phyloP scores from a whole-genome alignment of 1,140 invertebrate species.

The Drosophila tristis region DNA sequence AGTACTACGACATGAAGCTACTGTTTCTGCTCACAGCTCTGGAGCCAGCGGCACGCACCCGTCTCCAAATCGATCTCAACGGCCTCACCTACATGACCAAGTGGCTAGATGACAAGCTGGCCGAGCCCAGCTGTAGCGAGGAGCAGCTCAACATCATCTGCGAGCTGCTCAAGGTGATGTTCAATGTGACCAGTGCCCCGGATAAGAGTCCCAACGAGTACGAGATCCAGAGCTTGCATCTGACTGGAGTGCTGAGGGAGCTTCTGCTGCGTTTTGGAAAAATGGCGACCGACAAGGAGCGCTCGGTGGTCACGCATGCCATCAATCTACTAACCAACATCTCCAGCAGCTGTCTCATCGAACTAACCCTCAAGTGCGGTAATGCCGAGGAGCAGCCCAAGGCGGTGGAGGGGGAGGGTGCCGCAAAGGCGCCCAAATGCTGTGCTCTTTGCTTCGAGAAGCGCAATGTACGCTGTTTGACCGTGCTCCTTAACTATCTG shows the following conservation, averaged over 20 bases:
- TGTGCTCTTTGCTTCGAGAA: conserved; percentile 85
- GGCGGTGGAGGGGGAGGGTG: conserved; percentile 1
- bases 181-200: conserved; percentile 91
- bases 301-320: conserved; percentile 90
- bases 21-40: conserved; percentile 95
- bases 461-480: conserved; percentile 89
- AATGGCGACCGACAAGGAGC: conserved; percentile 86
- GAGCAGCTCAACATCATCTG: conserved; percentile 89
- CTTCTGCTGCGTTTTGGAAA: conserved; percentile 88
- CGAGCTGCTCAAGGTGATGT: conserved; percentile 95
- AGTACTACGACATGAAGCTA: conserved; percentile 94
- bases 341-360: conserved; percentile 82
- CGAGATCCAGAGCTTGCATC: conserved; percentile 89
- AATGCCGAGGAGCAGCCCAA: conserved; percentile 31
- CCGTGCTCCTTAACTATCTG: conserved; percentile 88
- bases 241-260: conserved; percentile 90
- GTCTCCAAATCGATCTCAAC: conserved; percentile 91
- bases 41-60: conserved; percentile 88
- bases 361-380: conserved; percentile 80
- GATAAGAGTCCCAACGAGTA: conserved; percentile 88
- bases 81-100: conserved; percentile 92
- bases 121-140: conserved; percentile 85
- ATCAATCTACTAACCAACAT: conserved; percentile 87
- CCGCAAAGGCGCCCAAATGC: conserved; percentile 32
- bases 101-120: conserved; percentile 90